These are phyloP conservation scores for Penaeus monodon DNA, from an alignment of 2,888 invertebrate species.

Conservation along the genomic window DNA sequence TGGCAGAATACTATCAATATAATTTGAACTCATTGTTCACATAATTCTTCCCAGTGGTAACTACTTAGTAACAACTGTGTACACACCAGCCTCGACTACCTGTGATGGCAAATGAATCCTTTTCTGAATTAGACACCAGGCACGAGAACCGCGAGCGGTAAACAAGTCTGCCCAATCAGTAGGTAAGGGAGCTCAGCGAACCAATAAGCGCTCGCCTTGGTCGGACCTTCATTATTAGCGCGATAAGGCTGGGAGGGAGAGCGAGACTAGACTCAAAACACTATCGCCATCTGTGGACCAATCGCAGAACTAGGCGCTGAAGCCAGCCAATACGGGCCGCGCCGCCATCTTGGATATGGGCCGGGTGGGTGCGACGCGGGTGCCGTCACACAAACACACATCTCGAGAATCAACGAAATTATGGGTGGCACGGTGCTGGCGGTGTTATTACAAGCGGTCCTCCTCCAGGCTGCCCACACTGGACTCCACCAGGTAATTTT, in stretches of 20 bases:
- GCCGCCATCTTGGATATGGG: conserved; percentile 66
- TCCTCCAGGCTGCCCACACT: conserved; percentile 57
- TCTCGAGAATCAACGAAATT: conserved; percentile 64
- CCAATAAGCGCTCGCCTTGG: conserved; percentile 66
- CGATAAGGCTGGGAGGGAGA: conserved; percentile 66
- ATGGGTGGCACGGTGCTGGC: conserved; percentile 64
- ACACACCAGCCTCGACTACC: conserved; percentile 65
- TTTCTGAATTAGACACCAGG: conserved; percentile 66
- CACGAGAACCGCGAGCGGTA: conserved; percentile 64
- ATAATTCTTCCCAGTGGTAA: conserved; percentile 64
- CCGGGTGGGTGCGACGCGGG: conserved; percentile 62
- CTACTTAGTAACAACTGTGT: conserved; percentile 66
- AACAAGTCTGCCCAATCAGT: conserved; percentile 66
- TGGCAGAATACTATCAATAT: conserved; percentile 65
- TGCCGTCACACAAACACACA: conserved; percentile 64
- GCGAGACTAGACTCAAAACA: conserved; percentile 66
- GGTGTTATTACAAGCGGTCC: conserved; percentile 64
- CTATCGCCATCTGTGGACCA: conserved; percentile 66
- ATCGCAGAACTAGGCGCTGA: conserved; percentile 65
- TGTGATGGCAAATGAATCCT: conserved; percentile 66
- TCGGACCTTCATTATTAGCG: conserved; percentile 66
- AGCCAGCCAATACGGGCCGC: conserved; percentile 65
- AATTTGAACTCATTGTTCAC: conserved; percentile 65
- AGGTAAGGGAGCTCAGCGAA: conserved; percentile 65
- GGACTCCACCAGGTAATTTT: conserved; percentile 56